phyloP scores from a whole-genome alignment of 2,888 invertebrate species.

The Polyommatus iphigenia region DNA sequence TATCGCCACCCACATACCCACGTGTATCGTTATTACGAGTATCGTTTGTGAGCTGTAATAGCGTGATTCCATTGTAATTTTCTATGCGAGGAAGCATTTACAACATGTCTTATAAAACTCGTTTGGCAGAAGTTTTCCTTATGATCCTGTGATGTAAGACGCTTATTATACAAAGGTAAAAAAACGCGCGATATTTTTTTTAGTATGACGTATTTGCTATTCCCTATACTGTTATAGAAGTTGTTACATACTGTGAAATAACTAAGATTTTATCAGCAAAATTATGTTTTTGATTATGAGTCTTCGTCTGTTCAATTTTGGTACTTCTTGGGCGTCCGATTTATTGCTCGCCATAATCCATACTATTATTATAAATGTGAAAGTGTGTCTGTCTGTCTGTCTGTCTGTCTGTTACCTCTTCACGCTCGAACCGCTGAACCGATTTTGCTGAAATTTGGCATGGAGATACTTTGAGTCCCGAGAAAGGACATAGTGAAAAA shows the following conservation, averaged over 20 bases:
- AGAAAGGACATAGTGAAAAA: too few relatives aligned
- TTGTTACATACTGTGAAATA: not conserved
- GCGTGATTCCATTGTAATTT: conserved; percentile 45
- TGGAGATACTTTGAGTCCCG: too few relatives aligned
- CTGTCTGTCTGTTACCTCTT: too few relatives aligned
- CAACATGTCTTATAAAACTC: conserved; percentile 48
- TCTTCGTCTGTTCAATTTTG: not conserved
- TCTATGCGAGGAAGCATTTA: conserved; percentile 58
- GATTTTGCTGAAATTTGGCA: too few relatives aligned
- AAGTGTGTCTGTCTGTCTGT: too few relatives aligned
- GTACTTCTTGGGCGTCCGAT: not conserved
- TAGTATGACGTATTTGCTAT: not conserved
- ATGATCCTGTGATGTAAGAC: conserved; percentile 8
- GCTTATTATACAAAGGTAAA: not conserved
- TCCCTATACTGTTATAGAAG: not conserved
- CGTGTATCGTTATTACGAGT: too few relatives aligned
- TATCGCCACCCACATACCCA: too few relatives aligned
- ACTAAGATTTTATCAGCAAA: not conserved
- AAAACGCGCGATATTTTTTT: not conserved
- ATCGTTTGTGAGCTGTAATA: not conserved
- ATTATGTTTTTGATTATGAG: not conserved
- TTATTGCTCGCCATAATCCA: too few relatives aligned
- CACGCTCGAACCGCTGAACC: too few relatives aligned
- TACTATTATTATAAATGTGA: too few relatives aligned
- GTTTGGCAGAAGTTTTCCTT: conserved; percentile 63